These are phyloP conservation scores for Orthonychiurus folsomi DNA, from an alignment of 2,888 invertebrate genomes.

Conservation along the genomic window DNA sequence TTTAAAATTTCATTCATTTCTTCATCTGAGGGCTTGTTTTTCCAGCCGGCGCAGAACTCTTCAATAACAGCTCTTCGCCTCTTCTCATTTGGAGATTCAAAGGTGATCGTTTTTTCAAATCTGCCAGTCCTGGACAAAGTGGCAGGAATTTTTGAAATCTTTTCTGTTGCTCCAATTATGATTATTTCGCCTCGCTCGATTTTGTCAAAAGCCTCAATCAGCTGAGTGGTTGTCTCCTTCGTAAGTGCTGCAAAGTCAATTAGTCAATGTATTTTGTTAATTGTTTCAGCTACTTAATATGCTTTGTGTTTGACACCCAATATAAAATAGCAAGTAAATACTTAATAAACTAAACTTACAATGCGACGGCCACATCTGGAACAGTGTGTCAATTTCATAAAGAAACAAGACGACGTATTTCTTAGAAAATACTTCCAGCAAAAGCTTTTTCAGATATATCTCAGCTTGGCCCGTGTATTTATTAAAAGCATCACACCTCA, in stretches of 20 bases:
- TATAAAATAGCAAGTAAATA: no score
- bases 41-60: slow-evolving; percentile 70
- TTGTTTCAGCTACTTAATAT: no score
- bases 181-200: slow-evolving; percentile 74
- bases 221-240: no score
- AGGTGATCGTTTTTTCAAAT: slow-evolving; percentile 79
- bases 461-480: not conserved
- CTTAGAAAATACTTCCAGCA: not conserved
- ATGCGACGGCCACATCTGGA: not conserved
- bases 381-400: not conserved
- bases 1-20: slow-evolving; percentile 59
- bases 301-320: no score
- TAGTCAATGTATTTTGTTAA: no score
- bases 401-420: not conserved
- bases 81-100: slow-evolving; percentile 63
- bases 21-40: slow-evolving; percentile 49
- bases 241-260: no score
- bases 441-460: not conserved
- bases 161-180: slow-evolving; percentile 84
- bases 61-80: slow-evolving; percentile 65
- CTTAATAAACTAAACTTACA: no score
- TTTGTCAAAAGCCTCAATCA: slow-evolving; percentile 85
- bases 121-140: slow-evolving; percentile 79
- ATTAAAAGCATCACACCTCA: not conserved
- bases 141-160: slow-evolving; percentile 82